Evolutionary conservation across 2,113 vertebrate species (phyloP).

Genomic region (Mormoops blainvillei): DNA sequence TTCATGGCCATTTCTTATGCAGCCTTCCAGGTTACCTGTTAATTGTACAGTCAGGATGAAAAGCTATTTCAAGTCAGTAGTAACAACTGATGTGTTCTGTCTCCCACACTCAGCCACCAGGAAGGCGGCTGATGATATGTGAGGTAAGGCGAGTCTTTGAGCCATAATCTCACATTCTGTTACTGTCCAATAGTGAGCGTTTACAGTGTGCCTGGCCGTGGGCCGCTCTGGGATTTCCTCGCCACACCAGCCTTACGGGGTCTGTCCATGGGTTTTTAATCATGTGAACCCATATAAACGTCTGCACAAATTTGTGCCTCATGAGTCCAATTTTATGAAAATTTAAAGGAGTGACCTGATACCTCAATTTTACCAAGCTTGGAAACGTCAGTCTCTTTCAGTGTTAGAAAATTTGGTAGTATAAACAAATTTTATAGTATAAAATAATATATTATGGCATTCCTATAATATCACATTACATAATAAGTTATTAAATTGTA

Average conservation of each 20-base stretch:
- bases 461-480: background rate
- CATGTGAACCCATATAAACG: too few species aligned
- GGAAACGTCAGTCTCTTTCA: background rate
- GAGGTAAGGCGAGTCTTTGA: background rate
- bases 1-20: background rate
- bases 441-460: background rate
- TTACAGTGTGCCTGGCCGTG: rapidly evolving
- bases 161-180: background rate
- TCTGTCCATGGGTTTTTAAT: background rate
- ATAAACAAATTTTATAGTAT: background rate
- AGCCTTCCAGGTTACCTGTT: background rate
- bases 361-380: background rate
- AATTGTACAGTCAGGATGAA: background rate
- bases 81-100: background rate
- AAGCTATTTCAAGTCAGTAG: background rate
- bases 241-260: rapidly evolving
- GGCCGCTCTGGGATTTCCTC: background rate
- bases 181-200: background rate
- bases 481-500: background rate
- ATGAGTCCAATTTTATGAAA: background rate
- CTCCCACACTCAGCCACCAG: background rate
- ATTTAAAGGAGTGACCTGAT: background rate
- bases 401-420: background rate
- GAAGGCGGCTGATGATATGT: background rate
- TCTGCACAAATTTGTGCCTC: background rate